phyloP scores from a whole-genome alignment of 2,888 invertebrate genomes.

The Zelleria hepariella region DNA sequence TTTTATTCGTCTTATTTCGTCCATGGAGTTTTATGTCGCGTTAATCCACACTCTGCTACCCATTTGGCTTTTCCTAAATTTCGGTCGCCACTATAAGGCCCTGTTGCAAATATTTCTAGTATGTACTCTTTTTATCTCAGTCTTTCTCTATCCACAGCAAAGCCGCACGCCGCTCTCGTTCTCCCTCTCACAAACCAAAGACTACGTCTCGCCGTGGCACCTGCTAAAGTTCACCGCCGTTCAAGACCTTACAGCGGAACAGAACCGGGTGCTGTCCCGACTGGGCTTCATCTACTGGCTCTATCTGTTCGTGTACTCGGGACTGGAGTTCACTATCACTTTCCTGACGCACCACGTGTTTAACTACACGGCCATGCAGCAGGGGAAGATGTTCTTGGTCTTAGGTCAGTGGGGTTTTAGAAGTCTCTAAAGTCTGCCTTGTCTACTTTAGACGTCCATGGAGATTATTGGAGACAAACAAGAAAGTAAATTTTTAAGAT shows the following conservation, averaged over 20 bases:
- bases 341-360: slow-evolving; percentile 96
- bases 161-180: slow-evolving; percentile 79
- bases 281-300: slow-evolving; percentile 88
- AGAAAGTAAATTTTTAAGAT: too few species aligned
- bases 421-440: too few species aligned
- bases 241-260: slow-evolving; percentile 72
- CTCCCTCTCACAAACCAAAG: slow-evolving; percentile 75
- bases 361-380: slow-evolving; percentile 93
- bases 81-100: too few species aligned
- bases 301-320: slow-evolving; percentile 95
- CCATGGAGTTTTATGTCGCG: too few species aligned
- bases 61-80: too few species aligned
- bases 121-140: too few species aligned
- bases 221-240: slow-evolving; percentile 77
- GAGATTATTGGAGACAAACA: too few species aligned
- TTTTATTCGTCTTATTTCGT: too few species aligned
- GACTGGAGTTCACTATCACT: slow-evolving; percentile 96
- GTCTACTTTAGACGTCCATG: too few species aligned
- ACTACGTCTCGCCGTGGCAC: slow-evolving; percentile 59
- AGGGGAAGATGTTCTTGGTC: slow-evolving; percentile 97
- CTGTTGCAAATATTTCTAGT: too few species aligned
- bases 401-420: slow-evolving; percentile 76
- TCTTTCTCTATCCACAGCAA: slow-evolving; percentile 61
- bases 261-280: slow-evolving; percentile 75
- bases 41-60: too few species aligned